phyloP scores from a whole-genome alignment of 2,797 vertebrate species.

The Enteromius viviparus region DNA sequence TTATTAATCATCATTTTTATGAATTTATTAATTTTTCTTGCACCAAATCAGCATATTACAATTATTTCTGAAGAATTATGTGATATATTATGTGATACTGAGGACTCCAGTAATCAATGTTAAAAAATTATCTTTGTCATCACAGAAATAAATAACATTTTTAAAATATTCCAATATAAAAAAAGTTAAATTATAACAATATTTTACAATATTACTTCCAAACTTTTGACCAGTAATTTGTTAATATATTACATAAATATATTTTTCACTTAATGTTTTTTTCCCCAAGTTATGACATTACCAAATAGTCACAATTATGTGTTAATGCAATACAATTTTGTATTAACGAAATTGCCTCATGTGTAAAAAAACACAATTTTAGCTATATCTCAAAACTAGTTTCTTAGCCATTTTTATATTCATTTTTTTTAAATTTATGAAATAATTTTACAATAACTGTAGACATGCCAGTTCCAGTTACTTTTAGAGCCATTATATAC shows the following conservation, averaged over 20 bases:
- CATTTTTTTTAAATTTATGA: neutral
- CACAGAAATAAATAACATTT: neutral
- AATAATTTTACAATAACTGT: neutral
- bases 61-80: neutral
- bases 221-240: neutral
- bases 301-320: neutral
- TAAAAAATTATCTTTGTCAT: neutral
- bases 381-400: neutral
- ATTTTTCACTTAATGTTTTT: neutral
- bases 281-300: neutral
- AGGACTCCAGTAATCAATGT: neutral
- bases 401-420: neutral
- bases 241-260: neutral
- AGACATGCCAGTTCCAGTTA: neutral
- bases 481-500: slow-evolving; percentile 6
- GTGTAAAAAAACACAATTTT: neutral
- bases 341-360: neutral
- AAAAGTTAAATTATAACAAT: neutral
- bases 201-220: neutral
- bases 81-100: neutral
- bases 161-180: neutral
- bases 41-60: neutral
- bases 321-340: neutral
- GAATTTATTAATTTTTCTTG: neutral
- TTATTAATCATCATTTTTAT: neutral